These are phyloP conservation scores for Myiothlypis coronata DNA, from an alignment of 2,797 vertebrate species.

Conservation along the genomic window DNA sequence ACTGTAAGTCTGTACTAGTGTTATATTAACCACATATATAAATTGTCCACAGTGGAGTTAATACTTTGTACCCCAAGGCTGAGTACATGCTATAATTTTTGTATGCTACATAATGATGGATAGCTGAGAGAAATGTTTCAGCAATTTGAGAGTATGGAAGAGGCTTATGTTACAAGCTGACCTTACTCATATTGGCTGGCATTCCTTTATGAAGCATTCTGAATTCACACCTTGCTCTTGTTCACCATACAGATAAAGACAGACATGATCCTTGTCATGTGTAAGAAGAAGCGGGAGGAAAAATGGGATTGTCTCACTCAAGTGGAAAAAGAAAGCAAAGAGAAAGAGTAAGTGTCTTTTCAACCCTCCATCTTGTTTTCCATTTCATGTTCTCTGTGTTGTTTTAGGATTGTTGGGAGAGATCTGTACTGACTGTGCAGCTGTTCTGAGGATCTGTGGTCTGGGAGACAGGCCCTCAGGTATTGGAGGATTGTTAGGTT, in stretches of 20 bases:
- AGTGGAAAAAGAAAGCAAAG: conserved; percentile 91
- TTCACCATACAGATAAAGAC: conserved; percentile 85
- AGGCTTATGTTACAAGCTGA: background rate
- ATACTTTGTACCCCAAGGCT: background rate
- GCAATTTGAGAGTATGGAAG: background rate
- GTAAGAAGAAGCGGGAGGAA: conserved; percentile 87
- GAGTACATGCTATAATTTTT: background rate
- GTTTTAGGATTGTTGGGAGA: background rate
- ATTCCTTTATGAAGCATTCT: background rate
- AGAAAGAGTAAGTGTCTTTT: conserved; percentile 89
- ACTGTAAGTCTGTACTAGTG: background rate
- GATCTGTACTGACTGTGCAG: background rate
- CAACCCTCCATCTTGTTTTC: background rate
- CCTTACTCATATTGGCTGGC: background rate
- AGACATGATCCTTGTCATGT: conserved; percentile 90
- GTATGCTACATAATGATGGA: background rate
- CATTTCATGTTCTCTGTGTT: background rate
- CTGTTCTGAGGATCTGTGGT: background rate
- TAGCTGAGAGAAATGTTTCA: background rate
- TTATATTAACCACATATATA: background rate
- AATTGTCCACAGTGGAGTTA: background rate
- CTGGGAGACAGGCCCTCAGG: background rate
- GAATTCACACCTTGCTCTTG: background rate
- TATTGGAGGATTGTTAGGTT: background rate
- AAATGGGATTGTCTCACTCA: conserved; percentile 95